phyloP scores from a whole-genome alignment of 2,113 vertebrate genomes.

The Peromyscus leucopus region DNA sequence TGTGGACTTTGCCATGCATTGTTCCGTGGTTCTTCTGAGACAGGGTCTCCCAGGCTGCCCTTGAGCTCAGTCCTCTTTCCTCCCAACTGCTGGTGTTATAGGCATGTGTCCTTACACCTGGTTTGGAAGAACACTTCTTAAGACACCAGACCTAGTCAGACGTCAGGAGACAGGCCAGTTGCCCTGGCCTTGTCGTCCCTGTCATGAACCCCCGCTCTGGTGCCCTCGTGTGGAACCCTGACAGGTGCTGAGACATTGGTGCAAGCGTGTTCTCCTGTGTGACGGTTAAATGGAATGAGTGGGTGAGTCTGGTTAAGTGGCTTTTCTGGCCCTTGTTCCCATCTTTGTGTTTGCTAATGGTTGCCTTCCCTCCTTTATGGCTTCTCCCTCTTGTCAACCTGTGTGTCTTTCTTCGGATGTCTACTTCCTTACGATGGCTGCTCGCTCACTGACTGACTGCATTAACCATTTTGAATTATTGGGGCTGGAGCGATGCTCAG shows the following conservation, averaged over 20 bases:
- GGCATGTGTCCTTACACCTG: not conserved
- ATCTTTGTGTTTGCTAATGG: conserved; percentile 7
- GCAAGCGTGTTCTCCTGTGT: not conserved
- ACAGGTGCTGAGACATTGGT: not conserved
- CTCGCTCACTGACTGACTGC: not conserved
- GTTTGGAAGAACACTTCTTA: not conserved
- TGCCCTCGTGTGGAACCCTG: rapidly evolving
- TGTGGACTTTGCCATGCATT: not conserved
- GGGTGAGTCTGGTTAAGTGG: not conserved
- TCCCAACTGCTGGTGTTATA: not conserved
- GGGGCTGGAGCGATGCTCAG: not conserved
- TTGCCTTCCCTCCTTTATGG: not conserved
- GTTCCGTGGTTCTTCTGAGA: not conserved
- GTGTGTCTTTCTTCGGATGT: not conserved
- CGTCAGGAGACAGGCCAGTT: not conserved
- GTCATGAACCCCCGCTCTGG: not conserved
- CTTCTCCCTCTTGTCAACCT: not conserved
- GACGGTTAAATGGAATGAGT: not conserved
- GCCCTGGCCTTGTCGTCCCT: not conserved
- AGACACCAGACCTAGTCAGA: not conserved
- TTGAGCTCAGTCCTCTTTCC: not conserved
- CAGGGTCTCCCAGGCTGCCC: not conserved
- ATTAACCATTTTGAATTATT: conserved; percentile 4
- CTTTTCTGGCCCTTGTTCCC: not conserved
- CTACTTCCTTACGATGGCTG: not conserved